phyloP scores from a whole-genome alignment of 2,888 invertebrate genomes.

The Tineola bisselliella region DNA sequence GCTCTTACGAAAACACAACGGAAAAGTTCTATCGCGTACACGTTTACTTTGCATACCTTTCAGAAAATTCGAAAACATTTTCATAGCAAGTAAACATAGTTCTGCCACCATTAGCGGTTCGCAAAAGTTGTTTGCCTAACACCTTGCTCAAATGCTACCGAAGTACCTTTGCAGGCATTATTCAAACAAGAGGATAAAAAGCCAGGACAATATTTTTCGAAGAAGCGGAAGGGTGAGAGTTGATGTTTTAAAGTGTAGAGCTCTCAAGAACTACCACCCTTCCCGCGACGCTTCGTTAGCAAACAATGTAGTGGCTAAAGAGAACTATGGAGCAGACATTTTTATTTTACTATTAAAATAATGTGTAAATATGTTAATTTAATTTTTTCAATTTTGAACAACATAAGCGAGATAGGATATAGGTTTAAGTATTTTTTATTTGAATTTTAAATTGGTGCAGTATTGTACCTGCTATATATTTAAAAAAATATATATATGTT shows the following conservation, averaged over 20 bases:
- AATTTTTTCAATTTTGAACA: no score
- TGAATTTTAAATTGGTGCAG: no score
- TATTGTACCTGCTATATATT: not conserved
- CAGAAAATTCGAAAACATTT: slow-evolving; percentile 56
- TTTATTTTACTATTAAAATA: no score
- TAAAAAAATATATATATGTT: not conserved
- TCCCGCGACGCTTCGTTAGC: slow-evolving; percentile 56
- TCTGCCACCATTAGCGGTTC: slow-evolving; percentile 48
- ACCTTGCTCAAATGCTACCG: slow-evolving; percentile 59
- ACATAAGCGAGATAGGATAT: no score
- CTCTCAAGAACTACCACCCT: slow-evolving; percentile 33
- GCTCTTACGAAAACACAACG: not conserved
- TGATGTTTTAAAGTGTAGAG: slow-evolving; percentile 66
- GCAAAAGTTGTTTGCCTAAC: slow-evolving; percentile 53
- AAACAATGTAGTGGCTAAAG: slow-evolving; percentile 41
- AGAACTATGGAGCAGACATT: slow-evolving; percentile 15
- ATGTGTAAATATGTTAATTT: no score
- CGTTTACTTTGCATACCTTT: slow-evolving; percentile 61
- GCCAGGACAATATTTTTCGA: slow-evolving; percentile 64
- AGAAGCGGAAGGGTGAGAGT: slow-evolving; percentile 48
- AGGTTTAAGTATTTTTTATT: no score
- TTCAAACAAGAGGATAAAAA: slow-evolving; percentile 68
- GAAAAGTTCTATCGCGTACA: slow-evolving; percentile 25
- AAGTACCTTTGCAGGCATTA: slow-evolving; percentile 63
- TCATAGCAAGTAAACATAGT: slow-evolving; percentile 54